phyloP scores from a whole-genome alignment of 2,113 vertebrate species.

The Xiphorhynchus elegans region DNA sequence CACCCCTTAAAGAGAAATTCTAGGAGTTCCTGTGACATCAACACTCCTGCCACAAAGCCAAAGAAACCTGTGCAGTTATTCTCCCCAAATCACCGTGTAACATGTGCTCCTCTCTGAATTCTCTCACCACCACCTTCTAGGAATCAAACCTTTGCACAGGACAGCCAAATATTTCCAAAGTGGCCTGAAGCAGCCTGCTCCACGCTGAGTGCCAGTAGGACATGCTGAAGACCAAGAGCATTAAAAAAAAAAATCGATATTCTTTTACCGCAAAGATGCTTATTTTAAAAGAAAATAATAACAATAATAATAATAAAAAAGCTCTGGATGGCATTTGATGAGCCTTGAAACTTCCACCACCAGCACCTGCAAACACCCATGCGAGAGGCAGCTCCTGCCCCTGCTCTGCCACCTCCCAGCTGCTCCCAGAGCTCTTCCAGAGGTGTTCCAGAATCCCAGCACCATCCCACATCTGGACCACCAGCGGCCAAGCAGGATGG shows the following conservation, averaged over 20 bases:
- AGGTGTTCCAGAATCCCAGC: neutral
- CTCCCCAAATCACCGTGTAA: neutral
- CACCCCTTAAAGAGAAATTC: neutral
- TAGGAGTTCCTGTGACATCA: neutral
- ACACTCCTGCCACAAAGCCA: neutral
- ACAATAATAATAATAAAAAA: neutral
- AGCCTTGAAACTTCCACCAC: neutral
- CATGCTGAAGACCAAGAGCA: neutral
- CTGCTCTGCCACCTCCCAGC: neutral
- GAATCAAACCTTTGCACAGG: neutral
- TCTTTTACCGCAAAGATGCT: neutral
- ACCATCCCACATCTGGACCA: neutral
- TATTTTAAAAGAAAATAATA: neutral
- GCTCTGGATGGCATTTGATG: neutral
- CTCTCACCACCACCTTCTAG: neutral
- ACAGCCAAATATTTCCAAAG: neutral
- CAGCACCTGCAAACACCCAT: neutral
- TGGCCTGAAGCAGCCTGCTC: neutral
- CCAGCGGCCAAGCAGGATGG: too few relatives aligned
- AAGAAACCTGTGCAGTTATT: neutral
- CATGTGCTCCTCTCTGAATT: neutral
- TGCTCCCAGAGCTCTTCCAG: neutral
- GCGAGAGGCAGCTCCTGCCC: neutral
- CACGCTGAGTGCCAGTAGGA: neutral
- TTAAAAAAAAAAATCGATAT: neutral